Evolutionary conservation across 53 echinoderm and acorn worm genomes (phyloP).

Genomic region (Luidia sarsii): DNA sequence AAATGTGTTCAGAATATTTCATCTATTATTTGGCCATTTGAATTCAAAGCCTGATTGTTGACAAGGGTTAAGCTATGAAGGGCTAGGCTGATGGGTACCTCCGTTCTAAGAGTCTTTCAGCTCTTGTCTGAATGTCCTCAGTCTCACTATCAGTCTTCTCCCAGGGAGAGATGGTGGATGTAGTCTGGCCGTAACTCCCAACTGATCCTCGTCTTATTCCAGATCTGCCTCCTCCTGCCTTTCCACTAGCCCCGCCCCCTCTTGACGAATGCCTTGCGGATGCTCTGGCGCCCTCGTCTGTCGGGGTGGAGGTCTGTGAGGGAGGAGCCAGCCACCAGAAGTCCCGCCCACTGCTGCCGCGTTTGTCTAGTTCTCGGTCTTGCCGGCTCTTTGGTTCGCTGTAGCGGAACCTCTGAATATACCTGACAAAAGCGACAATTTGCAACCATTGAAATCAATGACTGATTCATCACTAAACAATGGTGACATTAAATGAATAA

Average conservation of each 20-base stretch:
- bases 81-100: conserved; percentile 38
- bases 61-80: background rate
- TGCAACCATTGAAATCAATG: too few species aligned
- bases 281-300: conserved; percentile 8
- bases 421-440: conserved; percentile 61
- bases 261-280: background rate
- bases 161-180: conserved; percentile 14
- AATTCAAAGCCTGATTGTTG: background rate
- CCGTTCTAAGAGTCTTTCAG: conserved; percentile 75
- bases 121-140: conserved; percentile 67
- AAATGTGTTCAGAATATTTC: too few species aligned
- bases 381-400: conserved; percentile 77
- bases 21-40: too few species aligned
- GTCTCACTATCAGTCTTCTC: conserved; percentile 52
- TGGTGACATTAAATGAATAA: too few species aligned
- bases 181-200: conserved; percentile 9
- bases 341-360: background rate
- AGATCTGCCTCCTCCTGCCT: background rate
- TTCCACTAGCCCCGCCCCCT: background rate
- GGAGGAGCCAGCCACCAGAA: conserved; percentile 82
- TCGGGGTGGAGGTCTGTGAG: conserved; percentile 43
- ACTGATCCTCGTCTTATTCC: background rate
- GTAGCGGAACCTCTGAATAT: conserved; percentile 84
- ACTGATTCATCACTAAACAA: too few species aligned
- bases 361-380: conserved; percentile 48